Conservation (phyloP, 1,140 invertebrate genomes). For the Triops longicaudatus region DNA sequence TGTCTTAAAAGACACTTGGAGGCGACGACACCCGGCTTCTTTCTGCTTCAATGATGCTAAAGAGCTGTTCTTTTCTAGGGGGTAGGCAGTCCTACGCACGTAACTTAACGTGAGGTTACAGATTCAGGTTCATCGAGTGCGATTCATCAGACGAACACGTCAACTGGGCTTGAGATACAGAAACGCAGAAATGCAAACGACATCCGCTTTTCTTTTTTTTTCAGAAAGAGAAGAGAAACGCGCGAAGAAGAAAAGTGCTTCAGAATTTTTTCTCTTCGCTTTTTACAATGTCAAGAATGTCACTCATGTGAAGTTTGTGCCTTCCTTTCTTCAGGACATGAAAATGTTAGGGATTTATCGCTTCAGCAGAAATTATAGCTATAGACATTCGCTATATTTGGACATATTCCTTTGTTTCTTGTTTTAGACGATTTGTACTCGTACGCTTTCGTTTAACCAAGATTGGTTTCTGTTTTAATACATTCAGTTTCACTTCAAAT, state of each 20-base stretch:
- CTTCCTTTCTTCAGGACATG: background rate
- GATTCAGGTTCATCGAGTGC: background rate
- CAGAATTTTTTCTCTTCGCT: background rate
- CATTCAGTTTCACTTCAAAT: background rate
- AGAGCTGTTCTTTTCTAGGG: background rate
- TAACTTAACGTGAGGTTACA: background rate
- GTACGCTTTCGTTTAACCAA: background rate
- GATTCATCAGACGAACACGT: background rate
- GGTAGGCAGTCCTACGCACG: background rate
- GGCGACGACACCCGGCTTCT: background rate
- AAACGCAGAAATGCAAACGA: constrained; percentile 3
- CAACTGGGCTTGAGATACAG: background rate
- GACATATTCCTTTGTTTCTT: background rate
- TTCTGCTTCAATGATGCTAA: background rate
- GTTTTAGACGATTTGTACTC: background rate
- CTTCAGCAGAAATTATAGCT: background rate
- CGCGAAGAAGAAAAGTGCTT: background rate
- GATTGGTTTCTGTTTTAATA: background rate
- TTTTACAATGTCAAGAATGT: background rate
- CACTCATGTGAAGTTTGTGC: constrained; percentile 4
- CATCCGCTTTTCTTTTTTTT: background rate
- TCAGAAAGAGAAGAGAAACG: background rate
- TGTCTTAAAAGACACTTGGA: background rate
- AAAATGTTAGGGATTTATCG: background rate
- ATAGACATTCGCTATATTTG: background rate